Percentiles rank a stretch among this genome's conserved stretches.
Evolutionary conservation across 2,113 vertebrate species (phyloP).

Genomic region (Paradoxurus hermaphroditus): DNA sequence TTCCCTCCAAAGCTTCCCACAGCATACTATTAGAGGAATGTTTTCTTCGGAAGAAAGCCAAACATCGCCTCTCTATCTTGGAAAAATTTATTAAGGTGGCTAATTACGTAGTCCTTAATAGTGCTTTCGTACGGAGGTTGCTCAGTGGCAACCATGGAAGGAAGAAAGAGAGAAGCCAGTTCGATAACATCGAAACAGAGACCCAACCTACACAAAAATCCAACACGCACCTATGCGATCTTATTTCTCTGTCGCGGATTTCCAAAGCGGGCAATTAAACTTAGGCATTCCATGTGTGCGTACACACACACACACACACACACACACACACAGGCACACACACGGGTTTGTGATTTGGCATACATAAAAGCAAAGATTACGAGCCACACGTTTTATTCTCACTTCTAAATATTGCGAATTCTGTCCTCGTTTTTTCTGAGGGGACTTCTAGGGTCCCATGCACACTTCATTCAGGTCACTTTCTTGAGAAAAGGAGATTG

Average conservation of each 20-base stretch:
- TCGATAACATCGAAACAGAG: background rate
- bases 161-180: background rate
- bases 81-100: constrained; percentile 63
- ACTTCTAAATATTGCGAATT: background rate
- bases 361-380: background rate
- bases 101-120: constrained; percentile 69
- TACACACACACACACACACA: fast-evolving
- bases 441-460: background rate
- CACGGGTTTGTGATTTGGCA: background rate
- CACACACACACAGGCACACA: background rate
- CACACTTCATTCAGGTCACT: background rate
- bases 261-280: background rate
- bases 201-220: background rate
- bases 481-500: background rate
- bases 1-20: constrained; percentile 74
- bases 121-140: constrained; percentile 34
- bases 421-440: background rate
- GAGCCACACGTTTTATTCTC: background rate
- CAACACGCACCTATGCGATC: background rate
- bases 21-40: constrained; percentile 37
- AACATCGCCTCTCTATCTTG: constrained; percentile 55
- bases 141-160: constrained; percentile 4
- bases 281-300: background rate
- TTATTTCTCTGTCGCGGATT: background rate
- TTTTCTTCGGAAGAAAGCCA: constrained; percentile 47